phyloP scores from a whole-genome alignment of 2,888 invertebrate genomes.

The Pseudococcus viburni region DNA sequence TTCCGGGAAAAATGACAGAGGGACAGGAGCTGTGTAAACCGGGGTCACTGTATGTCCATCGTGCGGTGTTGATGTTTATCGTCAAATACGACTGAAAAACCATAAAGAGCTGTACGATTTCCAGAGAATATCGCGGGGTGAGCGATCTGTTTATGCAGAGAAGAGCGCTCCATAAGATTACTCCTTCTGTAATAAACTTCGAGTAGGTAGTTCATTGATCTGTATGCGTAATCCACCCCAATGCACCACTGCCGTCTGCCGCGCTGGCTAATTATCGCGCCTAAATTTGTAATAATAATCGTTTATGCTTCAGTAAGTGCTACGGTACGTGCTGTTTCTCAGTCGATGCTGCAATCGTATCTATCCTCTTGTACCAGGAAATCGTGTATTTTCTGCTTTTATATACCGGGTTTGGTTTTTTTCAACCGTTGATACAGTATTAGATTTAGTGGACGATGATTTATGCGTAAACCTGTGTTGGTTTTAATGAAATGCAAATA shows the following conservation, averaged over 20 bases:
- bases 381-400: slow-evolving; percentile 57
- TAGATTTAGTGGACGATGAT: not conserved
- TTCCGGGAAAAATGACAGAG: slow-evolving; percentile 72
- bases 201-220: slow-evolving; percentile 25
- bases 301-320: slow-evolving; percentile 29
- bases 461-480: not conserved
- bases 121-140: slow-evolving; percentile 52
- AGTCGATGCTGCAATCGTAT: not conserved
- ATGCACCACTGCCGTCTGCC: not conserved
- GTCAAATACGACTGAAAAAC: not conserved
- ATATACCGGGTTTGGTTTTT: slow-evolving; percentile 32
- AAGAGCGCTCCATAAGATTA: not conserved
- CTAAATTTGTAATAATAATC: slow-evolving; percentile 41
- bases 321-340: slow-evolving; percentile 31
- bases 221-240: not conserved
- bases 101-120: slow-evolving; percentile 19
- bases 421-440: not conserved
- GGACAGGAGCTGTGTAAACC: slow-evolving; percentile 68
- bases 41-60: slow-evolving; percentile 73
- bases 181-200: not conserved
- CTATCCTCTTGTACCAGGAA: slow-evolving; percentile 7
- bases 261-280: slow-evolving; percentile 24
- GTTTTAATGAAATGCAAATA: slow-evolving; percentile 24
- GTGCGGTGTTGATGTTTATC: slow-evolving; percentile 58
- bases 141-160: not conserved